phyloP scores from a whole-genome alignment of 2,113 vertebrate genomes.

The Sprattus sprattus region DNA sequence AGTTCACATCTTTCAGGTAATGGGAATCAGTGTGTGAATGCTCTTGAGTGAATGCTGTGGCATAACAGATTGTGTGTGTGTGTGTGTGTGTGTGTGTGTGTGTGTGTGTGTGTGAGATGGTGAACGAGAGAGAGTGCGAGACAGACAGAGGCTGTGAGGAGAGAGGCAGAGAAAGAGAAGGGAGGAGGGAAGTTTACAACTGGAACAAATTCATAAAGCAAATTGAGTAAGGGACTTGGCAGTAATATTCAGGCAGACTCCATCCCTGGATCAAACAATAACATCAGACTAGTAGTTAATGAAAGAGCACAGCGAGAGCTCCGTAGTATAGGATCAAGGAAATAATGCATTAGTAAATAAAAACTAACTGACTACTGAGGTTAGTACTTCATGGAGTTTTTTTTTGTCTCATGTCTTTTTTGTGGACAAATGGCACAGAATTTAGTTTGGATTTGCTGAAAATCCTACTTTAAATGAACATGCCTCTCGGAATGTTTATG shows the following conservation, averaged over 20 bases:
- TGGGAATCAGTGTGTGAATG: not conserved
- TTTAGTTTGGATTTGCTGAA: not conserved
- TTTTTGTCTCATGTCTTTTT: not conserved
- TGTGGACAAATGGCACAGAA: not conserved
- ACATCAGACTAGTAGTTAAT: not conserved
- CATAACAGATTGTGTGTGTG: not conserved
- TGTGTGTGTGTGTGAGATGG: not conserved
- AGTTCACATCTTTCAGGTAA: not conserved
- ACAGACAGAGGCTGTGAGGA: not conserved
- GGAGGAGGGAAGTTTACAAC: not conserved
- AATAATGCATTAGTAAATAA: not conserved
- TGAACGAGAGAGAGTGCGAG: not conserved
- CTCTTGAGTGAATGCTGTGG: not conserved
- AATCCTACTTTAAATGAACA: constrained; percentile 1
- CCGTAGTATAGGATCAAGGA: not conserved
- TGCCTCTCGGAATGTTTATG: not conserved
- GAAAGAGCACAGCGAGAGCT: not conserved
- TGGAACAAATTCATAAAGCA: not conserved
- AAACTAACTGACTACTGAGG: not conserved
- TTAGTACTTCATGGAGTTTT: not conserved
- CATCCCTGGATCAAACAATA: not conserved
- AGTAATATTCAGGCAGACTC: not conserved
- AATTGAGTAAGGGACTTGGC: not conserved
- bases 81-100: constrained; percentile 18
- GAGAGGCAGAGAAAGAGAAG: not conserved